Evolutionary conservation across 2,797 vertebrate species (phyloP).

Genomic region (Melanotaenia pygmaea): DNA sequence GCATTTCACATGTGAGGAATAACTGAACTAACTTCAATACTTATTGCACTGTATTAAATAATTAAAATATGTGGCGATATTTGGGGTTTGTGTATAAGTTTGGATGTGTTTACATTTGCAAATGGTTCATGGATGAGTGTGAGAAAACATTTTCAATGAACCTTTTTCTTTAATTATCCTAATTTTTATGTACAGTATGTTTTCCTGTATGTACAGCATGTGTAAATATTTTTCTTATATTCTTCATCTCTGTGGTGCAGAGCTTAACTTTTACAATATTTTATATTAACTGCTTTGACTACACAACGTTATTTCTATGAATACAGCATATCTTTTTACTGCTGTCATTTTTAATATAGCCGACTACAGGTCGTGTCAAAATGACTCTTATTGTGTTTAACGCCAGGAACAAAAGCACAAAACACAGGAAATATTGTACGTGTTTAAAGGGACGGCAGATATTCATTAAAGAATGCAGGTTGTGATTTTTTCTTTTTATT

Average conservation of each 20-base stretch:
- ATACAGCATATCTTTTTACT: slow-evolving; percentile 9
- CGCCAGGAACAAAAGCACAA: neutral
- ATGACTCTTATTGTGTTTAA: neutral
- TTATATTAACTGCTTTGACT: slow-evolving; percentile 12
- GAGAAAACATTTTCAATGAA: slow-evolving; percentile 25
- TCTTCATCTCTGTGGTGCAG: neutral
- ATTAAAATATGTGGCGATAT: slow-evolving; percentile 23
- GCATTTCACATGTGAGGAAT: slow-evolving; percentile 54
- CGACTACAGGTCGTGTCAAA: slow-evolving; percentile 7
- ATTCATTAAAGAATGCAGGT: neutral
- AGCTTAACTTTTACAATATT: slow-evolving; percentile 13
- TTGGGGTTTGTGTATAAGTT: slow-evolving; percentile 13
- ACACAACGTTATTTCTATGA: slow-evolving; percentile 14
- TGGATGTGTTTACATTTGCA: slow-evolving; percentile 9
- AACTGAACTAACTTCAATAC: slow-evolving; percentile 66
- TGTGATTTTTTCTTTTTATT: neutral
- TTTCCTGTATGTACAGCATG: slow-evolving; percentile 33
- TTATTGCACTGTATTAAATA: slow-evolving; percentile 59
- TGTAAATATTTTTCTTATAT: slow-evolving; percentile 32
- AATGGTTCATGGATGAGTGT: slow-evolving; percentile 8
- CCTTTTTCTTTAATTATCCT: slow-evolving; percentile 7
- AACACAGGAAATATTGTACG: neutral
- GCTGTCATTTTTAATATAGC: slow-evolving; percentile 11
- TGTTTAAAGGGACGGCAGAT: neutral
- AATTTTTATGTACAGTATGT: slow-evolving; percentile 41